Evolutionary conservation across 2,888 invertebrate species (phyloP).

Genomic region (Iselma pallidipennis): DNA sequence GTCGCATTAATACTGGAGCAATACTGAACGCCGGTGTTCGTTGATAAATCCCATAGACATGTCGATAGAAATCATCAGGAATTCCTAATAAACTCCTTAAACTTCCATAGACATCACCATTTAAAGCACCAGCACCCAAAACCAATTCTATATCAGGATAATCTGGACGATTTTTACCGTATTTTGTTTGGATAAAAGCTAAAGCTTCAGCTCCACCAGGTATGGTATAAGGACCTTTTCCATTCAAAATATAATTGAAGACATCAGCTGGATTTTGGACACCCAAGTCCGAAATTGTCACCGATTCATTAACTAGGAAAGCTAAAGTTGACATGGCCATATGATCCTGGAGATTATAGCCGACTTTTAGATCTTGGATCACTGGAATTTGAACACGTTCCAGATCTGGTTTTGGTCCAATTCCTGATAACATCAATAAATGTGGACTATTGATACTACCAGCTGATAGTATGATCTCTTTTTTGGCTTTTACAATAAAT

Average conservation of each 20-base stretch:
- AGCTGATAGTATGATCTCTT: slow-evolving; percentile 78
- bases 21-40: slow-evolving; percentile 67
- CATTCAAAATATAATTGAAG: slow-evolving; percentile 64
- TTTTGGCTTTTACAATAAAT: slow-evolving; percentile 62
- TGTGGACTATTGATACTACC: slow-evolving; percentile 86
- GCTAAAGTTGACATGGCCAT: slow-evolving; percentile 72
- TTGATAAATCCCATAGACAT: slow-evolving; percentile 60
- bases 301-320: slow-evolving; percentile 71
- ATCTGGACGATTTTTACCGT: slow-evolving; percentile 57
- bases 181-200: slow-evolving; percentile 73
- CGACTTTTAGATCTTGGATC: slow-evolving; percentile 73
- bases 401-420: slow-evolving; percentile 71
- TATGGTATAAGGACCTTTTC: slow-evolving; percentile 72
- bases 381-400: slow-evolving; percentile 63
- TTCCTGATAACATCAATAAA: slow-evolving; percentile 81
- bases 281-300: slow-evolving; percentile 67
- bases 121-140: slow-evolving; percentile 75
- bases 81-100: slow-evolving; percentile 69
- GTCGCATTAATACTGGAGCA: slow-evolving; percentile 74
- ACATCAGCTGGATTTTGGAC: slow-evolving; percentile 61
- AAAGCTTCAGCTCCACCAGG: slow-evolving; percentile 79
- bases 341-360: slow-evolving; percentile 82
- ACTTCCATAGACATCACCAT: slow-evolving; percentile 72
- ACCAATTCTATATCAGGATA: slow-evolving; percentile 82
- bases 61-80: slow-evolving; percentile 62